Evolutionary conservation across 2,113 vertebrate species (phyloP).

Genomic region (Condylura cristata): DNA sequence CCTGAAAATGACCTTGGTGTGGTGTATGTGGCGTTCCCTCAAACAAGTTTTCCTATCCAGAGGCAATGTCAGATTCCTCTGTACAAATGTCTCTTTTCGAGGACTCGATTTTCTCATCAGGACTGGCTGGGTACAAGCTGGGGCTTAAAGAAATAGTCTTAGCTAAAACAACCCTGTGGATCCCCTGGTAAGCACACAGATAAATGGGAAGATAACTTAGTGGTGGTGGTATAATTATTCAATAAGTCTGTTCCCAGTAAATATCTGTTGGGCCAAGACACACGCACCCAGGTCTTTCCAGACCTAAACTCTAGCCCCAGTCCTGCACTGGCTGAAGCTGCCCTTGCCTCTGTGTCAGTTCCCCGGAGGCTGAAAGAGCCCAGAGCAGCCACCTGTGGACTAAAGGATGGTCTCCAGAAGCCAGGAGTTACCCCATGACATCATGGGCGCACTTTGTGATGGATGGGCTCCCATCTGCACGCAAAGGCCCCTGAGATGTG

Average conservation of each 20-base stretch:
- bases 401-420: not conserved
- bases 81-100: not conserved
- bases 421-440: fast-evolving
- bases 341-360: not conserved
- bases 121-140: not conserved
- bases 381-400: not conserved
- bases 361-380: not conserved
- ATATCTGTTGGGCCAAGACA: not conserved
- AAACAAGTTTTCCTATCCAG: not conserved
- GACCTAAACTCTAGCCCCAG: not conserved
- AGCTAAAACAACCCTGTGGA: not conserved
- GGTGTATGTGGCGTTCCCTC: not conserved
- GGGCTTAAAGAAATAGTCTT: not conserved
- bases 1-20: not conserved
- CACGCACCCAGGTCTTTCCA: not conserved
- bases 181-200: not conserved
- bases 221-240: not conserved
- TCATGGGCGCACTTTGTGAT: not conserved
- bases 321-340: not conserved
- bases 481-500: not conserved
- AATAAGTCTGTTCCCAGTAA: not conserved
- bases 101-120: not conserved
- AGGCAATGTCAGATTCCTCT: not conserved
- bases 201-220: not conserved
- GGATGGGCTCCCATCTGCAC: not conserved